These are phyloP conservation scores for Hydrocynus forskahlii DNA, from an alignment of 2,797 vertebrate species.

Conservation along the genomic window DNA sequence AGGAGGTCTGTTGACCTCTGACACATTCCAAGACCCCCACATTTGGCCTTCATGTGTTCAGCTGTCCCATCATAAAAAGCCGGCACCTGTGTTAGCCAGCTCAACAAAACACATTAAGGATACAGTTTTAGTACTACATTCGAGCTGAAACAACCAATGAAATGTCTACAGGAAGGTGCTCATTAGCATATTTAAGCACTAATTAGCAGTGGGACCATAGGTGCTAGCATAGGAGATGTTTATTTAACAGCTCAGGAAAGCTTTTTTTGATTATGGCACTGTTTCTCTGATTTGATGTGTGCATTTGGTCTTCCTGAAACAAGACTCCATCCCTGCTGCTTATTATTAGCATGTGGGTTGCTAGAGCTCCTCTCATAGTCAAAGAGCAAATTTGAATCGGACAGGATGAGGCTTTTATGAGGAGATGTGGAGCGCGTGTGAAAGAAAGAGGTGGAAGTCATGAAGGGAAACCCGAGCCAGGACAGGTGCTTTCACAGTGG, in stretches of 20 bases:
- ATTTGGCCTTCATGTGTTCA: constrained; percentile 65
- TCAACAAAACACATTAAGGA: constrained; percentile 30
- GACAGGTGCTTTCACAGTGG: constrained; percentile 44
- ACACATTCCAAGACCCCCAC: constrained; percentile 58
- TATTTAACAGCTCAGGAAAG: constrained; percentile 12
- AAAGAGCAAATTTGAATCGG: constrained; percentile 48
- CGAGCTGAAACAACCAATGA: constrained; percentile 5
- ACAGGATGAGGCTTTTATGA: constrained; percentile 54
- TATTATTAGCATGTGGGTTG: constrained; percentile 50
- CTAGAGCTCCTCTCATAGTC: constrained; percentile 38
- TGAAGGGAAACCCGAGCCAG: constrained; percentile 28
- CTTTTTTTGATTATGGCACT: constrained; percentile 31
- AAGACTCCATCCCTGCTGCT: constrained; percentile 11
- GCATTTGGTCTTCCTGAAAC: constrained; percentile 16
- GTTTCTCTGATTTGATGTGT: constrained; percentile 22
- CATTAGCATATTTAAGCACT: constrained; percentile 27
- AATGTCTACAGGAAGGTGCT: constrained; percentile 15
- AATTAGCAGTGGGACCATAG: constrained; percentile 11
- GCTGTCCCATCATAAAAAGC: constrained; percentile 70
- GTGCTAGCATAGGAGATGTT: not conserved
- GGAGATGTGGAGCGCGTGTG: constrained; percentile 36
- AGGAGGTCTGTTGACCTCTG: constrained; percentile 43
- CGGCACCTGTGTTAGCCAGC: constrained; percentile 32
- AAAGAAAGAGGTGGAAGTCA: constrained; percentile 16
- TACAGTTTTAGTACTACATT: constrained; percentile 40